Evolutionary conservation across 2,888 invertebrate genomes (phyloP).

Genomic region (Mythimna impura): DNA sequence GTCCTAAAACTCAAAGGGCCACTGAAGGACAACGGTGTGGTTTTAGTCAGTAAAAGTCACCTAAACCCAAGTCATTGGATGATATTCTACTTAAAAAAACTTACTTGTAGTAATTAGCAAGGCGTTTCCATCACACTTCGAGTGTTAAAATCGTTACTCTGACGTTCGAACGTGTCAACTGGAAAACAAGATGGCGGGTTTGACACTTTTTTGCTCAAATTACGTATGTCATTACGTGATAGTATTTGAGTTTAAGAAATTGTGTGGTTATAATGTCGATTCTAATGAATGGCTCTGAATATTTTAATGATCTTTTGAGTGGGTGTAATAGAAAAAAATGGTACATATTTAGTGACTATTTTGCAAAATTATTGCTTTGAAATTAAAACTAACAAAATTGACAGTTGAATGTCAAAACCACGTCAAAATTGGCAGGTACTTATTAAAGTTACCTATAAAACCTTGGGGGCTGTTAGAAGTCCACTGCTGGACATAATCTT

Average conservation of each 20-base stretch:
- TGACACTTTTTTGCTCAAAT: constrained; percentile 44
- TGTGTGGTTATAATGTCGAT: constrained; percentile 31
- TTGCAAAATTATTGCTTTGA: no score
- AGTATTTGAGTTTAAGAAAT: constrained; percentile 45
- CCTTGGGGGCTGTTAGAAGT: not conserved
- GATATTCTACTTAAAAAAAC: no score
- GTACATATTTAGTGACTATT: no score
- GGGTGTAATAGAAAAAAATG: not conserved
- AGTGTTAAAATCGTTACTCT: constrained; percentile 43
- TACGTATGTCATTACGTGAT: constrained; percentile 48
- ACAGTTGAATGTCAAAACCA: not conserved
- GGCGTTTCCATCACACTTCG: constrained; percentile 26
- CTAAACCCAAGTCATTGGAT: no score
- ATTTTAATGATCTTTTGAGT: not conserved
- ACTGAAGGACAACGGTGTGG: no score
- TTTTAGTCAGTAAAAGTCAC: no score
- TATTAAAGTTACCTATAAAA: not conserved
- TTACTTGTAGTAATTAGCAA: constrained; percentile 22
- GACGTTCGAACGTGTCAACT: constrained; percentile 43
- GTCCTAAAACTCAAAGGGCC: no score
- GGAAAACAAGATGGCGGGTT: constrained; percentile 54
- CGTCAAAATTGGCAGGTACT: not conserved
- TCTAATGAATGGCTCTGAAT: constrained; percentile 5
- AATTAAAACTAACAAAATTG: not conserved
- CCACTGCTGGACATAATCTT: not conserved